Base-by-base conservation (phyloP, 2,888 invertebrate genomes). In the Stenodera caucasica region DNA sequence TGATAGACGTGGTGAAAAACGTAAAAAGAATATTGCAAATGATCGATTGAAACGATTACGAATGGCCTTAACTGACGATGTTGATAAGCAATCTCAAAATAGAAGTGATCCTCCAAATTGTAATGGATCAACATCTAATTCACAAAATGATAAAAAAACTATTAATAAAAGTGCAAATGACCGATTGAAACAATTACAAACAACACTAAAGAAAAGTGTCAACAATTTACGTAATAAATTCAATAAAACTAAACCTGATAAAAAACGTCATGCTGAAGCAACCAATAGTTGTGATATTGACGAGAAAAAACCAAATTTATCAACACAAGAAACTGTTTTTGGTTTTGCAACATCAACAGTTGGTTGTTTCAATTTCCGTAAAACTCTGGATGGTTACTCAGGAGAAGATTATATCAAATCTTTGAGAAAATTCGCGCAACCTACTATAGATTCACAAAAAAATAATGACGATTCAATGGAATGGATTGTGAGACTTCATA, bases 31-130 rank as follows among this genome's bases (percentile, higher is more conserved):
- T 53, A 33, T 63, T 8, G 70, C 70, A 0, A 66, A 65, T 62
- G 63, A 66, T 11, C 63, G 67, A 26, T 45, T 69, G 53, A 64
- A 65, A 33, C 68, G 62, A 49, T 53, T 70, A n/a, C 55, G 67
- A 14, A 58, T 55, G 6, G 45, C 26, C 4, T 30, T 67, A n/a
- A 59, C 51, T 50, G 56, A 65, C 35, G 63, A 57, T 7, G 56
- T 58, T 35, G 23, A 53, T 14, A 57, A 57, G 37, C 30, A 29
- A 8, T 45, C 9, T n/a, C n/a, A n/a, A n/a, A 57, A 55, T n/a
- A 58, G 26, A 21, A 45, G 23, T 18, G 55, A 23, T 40, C 11
- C 2, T 11, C 3, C 14, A 8, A 15, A 30, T 12, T 9, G 23
- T n/a, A 15, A 29, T 15, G 32, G 14, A 52, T 6, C 23, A 8